phyloP scores from a whole-genome alignment of 2,797 vertebrate species.

The Ctenosaura bakeri region DNA sequence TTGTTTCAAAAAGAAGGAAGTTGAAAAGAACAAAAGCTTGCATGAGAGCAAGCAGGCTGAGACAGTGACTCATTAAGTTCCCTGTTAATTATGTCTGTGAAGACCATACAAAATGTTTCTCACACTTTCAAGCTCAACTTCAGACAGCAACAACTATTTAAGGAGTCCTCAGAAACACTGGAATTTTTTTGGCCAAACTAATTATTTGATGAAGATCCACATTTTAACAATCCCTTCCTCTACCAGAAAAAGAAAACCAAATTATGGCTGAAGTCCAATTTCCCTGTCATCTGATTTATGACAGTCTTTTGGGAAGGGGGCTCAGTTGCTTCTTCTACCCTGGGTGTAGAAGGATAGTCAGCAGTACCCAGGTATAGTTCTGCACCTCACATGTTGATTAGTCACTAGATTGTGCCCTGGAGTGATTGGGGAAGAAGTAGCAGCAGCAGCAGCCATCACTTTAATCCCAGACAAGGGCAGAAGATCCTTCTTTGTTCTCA shows the following conservation, averaged over 20 bases:
- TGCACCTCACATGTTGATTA: too few relatives aligned
- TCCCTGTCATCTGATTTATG: too few relatives aligned
- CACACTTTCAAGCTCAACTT: constrained; percentile 70
- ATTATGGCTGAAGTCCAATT: too few relatives aligned
- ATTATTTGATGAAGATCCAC: constrained; percentile 57
- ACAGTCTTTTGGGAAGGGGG: too few relatives aligned
- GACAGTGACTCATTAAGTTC: constrained; percentile 81
- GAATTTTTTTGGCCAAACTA: constrained; percentile 30
- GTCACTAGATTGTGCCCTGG: too few relatives aligned
- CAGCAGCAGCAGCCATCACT: too few relatives aligned
- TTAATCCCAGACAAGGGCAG: too few relatives aligned
- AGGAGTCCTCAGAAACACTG: constrained; percentile 64
- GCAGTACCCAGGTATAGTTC: too few relatives aligned
- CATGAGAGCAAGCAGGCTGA: constrained; percentile 65
- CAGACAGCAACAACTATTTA: constrained; percentile 72
- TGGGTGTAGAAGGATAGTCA: too few relatives aligned
- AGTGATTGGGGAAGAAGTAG: too few relatives aligned
- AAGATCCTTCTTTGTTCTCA: too few relatives aligned
- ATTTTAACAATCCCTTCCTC: constrained; percentile 44
- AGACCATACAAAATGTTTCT: constrained; percentile 74
- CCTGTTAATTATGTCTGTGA: constrained; percentile 79
- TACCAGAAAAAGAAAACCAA: constrained; percentile 5
- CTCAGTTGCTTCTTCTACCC: too few relatives aligned
- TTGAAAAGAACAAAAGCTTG: constrained; percentile 70
- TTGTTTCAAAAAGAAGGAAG: constrained; percentile 82